A percentile compares a stretch with the other conserved stretches of the same genome.
Conservation (phyloP, 2,797 vertebrate species). For the Micropoecilia bifurca region DNA sequence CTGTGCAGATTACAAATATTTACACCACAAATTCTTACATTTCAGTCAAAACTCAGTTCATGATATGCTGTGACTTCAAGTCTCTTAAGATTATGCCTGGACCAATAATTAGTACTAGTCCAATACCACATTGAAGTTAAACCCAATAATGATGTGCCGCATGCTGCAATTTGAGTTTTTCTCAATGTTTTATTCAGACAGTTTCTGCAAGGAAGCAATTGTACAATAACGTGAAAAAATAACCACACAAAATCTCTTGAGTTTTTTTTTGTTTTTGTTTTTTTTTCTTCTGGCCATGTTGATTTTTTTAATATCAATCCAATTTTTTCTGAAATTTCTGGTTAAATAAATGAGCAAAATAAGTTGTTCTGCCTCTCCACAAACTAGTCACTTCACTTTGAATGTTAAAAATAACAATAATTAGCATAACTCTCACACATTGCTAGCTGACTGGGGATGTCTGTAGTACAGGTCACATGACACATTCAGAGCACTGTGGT, state of each 20-base stretch:
- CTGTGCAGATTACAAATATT: neutral
- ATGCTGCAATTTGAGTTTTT: neutral
- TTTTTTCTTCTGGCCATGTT: too few relatives aligned
- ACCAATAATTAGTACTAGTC: neutral
- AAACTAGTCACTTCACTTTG: neutral
- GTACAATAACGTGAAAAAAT: too few relatives aligned
- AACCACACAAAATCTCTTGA: too few relatives aligned
- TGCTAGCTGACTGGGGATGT: neutral
- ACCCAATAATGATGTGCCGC: neutral
- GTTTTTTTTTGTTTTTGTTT: too few relatives aligned
- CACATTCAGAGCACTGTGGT: neutral
- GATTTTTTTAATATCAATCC: too few relatives aligned
- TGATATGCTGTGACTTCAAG: too few relatives aligned
- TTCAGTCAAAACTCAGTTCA: neutral
- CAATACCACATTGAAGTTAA: neutral
- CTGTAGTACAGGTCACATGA: neutral
- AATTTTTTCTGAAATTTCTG: too few relatives aligned
- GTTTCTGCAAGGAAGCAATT: too few relatives aligned
- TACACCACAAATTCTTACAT: neutral
- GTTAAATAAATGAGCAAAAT: too few relatives aligned
- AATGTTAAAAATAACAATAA: neutral
- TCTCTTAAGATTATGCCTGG: neutral
- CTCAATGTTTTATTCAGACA: too few relatives aligned
- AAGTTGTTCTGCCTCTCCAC: neutral
- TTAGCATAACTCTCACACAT: neutral